Base-by-base conservation (phyloP, 2,888 invertebrate genomes). In the Ceraclea dissimilis region DNA sequence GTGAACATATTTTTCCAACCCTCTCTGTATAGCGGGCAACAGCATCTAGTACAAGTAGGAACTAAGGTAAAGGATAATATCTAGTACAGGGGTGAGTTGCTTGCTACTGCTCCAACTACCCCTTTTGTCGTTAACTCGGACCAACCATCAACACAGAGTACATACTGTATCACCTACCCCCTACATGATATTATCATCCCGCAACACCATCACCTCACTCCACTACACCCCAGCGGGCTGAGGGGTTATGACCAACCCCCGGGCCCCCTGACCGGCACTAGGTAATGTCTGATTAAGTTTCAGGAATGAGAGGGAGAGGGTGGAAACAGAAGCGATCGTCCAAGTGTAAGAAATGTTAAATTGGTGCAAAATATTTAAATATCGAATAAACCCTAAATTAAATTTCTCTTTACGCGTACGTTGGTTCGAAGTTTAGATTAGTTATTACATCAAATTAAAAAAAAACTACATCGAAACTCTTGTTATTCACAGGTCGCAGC, bases 91-190 rank as follows among this genome's bases (percentile, higher is more conserved):
- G 39, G n/a, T 11, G n/a, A 34, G 51, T 26, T 26, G 53, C 48
- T 47, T 39, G 13, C 13, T 39, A 39, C 39, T 39, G 13, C 26
- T 8, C 4, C 39, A 8, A 16, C 39, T 18, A 39, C 17, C 54
- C 54, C 54, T 33, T 54, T 50, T 54, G 54, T 54, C 54, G 54
- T 54, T 54, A 54, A 26, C 54, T 54, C 54, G 54, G 54, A 54
- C 54, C 43, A 43, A 33, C 48, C 53, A 49, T 39, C 39, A 39
- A 39, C 39, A 39, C 39, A n/a, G 13, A 39, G 39, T 39, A 39
- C 4, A n/a, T n/a, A 39, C 13, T 4, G 16, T 16, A 5, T 39
- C 39, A 16, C 39, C 39, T 39, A 39, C 39, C 39, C 13, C 16
- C 13, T 16, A 13, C 16, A 16, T 39, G 39, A 39, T 39, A 39